phyloP scores from a whole-genome alignment of 2,113 vertebrate species.

The Thamnaconus septentrionalis region DNA sequence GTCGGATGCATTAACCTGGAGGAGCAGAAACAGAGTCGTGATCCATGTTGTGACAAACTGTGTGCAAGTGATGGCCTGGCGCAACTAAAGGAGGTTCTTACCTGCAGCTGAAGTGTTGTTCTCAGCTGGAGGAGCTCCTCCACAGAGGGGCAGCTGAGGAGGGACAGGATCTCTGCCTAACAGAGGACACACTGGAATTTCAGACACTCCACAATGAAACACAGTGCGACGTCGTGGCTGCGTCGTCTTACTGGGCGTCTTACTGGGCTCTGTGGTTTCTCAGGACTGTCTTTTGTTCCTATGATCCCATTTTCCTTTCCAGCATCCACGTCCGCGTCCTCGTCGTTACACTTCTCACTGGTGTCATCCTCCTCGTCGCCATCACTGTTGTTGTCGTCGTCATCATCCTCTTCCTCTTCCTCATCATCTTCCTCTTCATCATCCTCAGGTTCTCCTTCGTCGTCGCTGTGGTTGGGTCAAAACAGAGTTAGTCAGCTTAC shows the following conservation, averaged over 20 bases:
- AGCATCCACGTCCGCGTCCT: slow-evolving; percentile 14
- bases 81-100: background rate
- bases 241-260: background rate
- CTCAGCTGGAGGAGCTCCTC: slow-evolving; percentile 87
- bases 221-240: background rate
- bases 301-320: slow-evolving; percentile 46
- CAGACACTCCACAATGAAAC: background rate
- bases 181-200: background rate
- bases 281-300: slow-evolving; percentile 49
- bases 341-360: slow-evolving; percentile 22
- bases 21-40: background rate
- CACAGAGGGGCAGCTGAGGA: slow-evolving; percentile 87
- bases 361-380: background rate
- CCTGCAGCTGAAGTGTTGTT: slow-evolving; percentile 81
- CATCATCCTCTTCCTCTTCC: background rate
- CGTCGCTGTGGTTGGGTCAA: slow-evolving; percentile 60
- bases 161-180: slow-evolving; percentile 77
- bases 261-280: slow-evolving; percentile 43
- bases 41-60: background rate
- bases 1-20: slow-evolving; percentile 84
- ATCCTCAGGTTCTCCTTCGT: slow-evolving; percentile 76
- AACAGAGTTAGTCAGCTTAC: no score
- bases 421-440: slow-evolving; percentile 52
- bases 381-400: background rate
- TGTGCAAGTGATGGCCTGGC: background rate